Evolutionary conservation across 2,888 invertebrate species (phyloP), one percentile per base, ranked within the genome.

Genomic region (Xiphydria camelus): DNA sequence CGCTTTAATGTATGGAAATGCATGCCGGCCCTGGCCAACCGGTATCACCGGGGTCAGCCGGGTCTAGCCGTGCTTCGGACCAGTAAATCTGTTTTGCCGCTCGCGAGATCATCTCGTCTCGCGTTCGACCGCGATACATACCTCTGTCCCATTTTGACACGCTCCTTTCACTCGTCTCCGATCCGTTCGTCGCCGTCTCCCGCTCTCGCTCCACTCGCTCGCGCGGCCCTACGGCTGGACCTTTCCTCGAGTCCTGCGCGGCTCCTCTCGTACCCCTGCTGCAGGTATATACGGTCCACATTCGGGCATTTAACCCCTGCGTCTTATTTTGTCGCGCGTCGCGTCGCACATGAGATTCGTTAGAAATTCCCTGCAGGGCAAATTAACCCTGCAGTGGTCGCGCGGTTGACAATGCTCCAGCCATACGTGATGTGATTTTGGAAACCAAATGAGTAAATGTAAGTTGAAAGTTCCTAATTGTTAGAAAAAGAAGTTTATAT

Each of bases 281-380:
- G n/a, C n/a, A n/a, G n/a, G n/a, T n/a, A n/a, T n/a, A n/a, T n/a
- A n/a, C n/a, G n/a, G n/a, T n/a, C n/a, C n/a, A n/a, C 61, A 65
- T 65, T 67, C 64, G 66, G 57, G 48, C 57, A 55, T 61, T 62
- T 58, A 55, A 55, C n/a, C n/a, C n/a, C n/a, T n/a, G n/a, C n/a
- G n/a, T n/a, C n/a, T n/a, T n/a, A n/a, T n/a, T n/a, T n/a, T n/a
- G n/a, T n/a, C n/a, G n/a, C n/a, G n/a, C n/a, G n/a, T n/a, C n/a
- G n/a, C n/a, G n/a, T n/a, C n/a, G n/a, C n/a, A n/a, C n/a, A n/a
- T n/a, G n/a, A n/a, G n/a, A n/a, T n/a, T n/a, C n/a, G n/a, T n/a
- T n/a, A n/a, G n/a, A n/a, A n/a, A n/a, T n/a, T n/a, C n/a, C n/a
- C n/a, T n/a, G n/a, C n/a, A n/a, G n/a, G n/a, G n/a, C n/a, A n/a